phyloP scores from a whole-genome alignment of 1,140 invertebrate species.

The Habropoda laboriosa region DNA sequence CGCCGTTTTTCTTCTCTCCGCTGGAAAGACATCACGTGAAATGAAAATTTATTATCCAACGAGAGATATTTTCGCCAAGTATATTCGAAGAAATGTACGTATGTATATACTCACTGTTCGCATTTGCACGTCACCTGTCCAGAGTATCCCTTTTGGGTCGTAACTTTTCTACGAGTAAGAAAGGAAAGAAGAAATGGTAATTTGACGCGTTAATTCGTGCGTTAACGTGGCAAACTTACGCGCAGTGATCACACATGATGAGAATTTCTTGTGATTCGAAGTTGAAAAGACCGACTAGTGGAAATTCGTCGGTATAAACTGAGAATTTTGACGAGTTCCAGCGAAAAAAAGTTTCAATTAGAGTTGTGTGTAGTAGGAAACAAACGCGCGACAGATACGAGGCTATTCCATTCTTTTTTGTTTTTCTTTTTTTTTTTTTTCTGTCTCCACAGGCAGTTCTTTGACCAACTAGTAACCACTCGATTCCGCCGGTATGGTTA shows the following conservation, averaged over 20 bases:
- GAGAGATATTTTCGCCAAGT: no score
- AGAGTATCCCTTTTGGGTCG: slow-evolving; percentile 64
- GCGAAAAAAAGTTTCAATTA: not conserved
- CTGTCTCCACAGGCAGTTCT: not conserved
- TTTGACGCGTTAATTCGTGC: not conserved
- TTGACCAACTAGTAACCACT: not conserved
- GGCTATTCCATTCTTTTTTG: no score
- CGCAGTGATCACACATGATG: slow-evolving; percentile 68
- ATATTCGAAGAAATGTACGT: no score
- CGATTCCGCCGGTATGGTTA: not conserved
- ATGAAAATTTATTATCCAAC: not conserved
- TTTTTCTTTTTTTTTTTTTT: slow-evolving; percentile 37
- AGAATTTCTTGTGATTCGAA: not conserved
- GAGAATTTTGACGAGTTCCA: slow-evolving; percentile 40
- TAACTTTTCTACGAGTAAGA: slow-evolving; percentile 61
- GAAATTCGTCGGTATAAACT: not conserved
- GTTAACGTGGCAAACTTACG: slow-evolving; percentile 51
- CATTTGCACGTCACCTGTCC: slow-evolving; percentile 72
- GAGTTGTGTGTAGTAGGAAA: not conserved
- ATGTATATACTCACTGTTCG: slow-evolving; percentile 67
- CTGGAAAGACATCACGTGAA: slow-evolving; percentile 41
- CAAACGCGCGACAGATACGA: not conserved
- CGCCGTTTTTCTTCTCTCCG: slow-evolving; percentile 58
- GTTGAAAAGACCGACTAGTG: not conserved
- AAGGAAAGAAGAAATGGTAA: no score